Evolutionary conservation across 2,797 vertebrate species (phyloP).

Genomic region (Coreius guichenoti): DNA sequence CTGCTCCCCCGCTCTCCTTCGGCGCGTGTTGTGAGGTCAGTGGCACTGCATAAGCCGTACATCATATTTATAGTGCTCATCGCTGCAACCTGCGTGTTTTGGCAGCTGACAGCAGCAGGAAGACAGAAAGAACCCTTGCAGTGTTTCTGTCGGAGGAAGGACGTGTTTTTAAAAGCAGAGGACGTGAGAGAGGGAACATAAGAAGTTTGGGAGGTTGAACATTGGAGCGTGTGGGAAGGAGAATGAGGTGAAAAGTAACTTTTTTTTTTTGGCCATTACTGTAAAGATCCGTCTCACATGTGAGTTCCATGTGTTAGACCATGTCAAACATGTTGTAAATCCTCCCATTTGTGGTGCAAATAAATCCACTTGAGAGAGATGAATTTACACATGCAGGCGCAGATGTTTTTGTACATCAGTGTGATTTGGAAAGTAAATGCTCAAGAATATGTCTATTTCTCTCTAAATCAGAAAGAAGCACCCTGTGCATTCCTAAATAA

Average conservation of each 20-base stretch:
- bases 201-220: not conserved
- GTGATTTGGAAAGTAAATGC: conserved; percentile 21
- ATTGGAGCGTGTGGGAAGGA: conserved; percentile 34
- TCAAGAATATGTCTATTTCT: not conserved
- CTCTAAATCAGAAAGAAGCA: not conserved
- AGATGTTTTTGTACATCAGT: conserved; percentile 16
- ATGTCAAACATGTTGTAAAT: conserved; percentile 43
- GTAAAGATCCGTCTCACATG: conserved; percentile 11
- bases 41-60: conserved; percentile 72
- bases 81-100: conserved; percentile 77
- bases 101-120: conserved; percentile 75
- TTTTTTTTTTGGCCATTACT: conserved; percentile 17
- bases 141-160: conserved; percentile 33
- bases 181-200: not conserved
- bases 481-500: not conserved
- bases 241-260: conserved; percentile 15
- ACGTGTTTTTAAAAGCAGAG: conserved; percentile 38
- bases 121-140: conserved; percentile 45
- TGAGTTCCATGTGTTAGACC: conserved; percentile 31
- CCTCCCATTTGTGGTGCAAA: not conserved
- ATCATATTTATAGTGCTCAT: conserved; percentile 80
- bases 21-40: conserved; percentile 78
- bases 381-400: conserved; percentile 30
- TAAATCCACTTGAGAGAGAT: conserved; percentile 49
- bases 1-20: conserved; percentile 73